phyloP scores from a whole-genome alignment of 2,113 vertebrate species.

The Hippocampus zosterae region DNA sequence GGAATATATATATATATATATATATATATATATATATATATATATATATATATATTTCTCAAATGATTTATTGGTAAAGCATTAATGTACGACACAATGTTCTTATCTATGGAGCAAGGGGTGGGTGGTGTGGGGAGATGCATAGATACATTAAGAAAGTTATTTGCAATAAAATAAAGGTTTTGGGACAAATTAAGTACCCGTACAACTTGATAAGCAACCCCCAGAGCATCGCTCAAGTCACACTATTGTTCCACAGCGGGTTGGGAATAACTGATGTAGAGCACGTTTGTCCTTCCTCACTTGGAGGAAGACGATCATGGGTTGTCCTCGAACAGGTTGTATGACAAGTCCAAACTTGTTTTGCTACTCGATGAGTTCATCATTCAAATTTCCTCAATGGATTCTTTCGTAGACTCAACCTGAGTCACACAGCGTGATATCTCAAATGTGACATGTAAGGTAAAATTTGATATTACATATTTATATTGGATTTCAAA shows the following conservation, averaged over 20 bases:
- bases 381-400: not conserved
- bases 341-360: constrained; percentile 23
- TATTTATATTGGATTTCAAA: too few species aligned
- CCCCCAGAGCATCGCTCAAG: not conserved
- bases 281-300: constrained; percentile 13
- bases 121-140: too few species aligned
- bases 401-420: not conserved
- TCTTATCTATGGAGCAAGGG: too few species aligned
- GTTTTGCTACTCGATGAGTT: constrained; percentile 10
- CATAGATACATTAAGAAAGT: too few species aligned
- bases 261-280: not conserved
- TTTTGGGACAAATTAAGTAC: not conserved
- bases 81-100: not conserved
- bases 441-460: not conserved
- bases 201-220: not conserved
- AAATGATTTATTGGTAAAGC: not conserved
- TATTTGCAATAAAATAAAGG: too few species aligned
- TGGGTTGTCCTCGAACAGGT: not conserved
- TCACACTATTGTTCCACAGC: not conserved
- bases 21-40: too few species aligned
- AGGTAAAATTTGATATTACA: not conserved
- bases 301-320: not conserved
- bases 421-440: not conserved
- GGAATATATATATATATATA: not conserved
- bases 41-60: too few species aligned